A percentile compares a stretch with the other conserved stretches of the same genome.
Evolutionary conservation across 2,113 vertebrate genomes (phyloP).

Genomic region (Dicaeum eximium): DNA sequence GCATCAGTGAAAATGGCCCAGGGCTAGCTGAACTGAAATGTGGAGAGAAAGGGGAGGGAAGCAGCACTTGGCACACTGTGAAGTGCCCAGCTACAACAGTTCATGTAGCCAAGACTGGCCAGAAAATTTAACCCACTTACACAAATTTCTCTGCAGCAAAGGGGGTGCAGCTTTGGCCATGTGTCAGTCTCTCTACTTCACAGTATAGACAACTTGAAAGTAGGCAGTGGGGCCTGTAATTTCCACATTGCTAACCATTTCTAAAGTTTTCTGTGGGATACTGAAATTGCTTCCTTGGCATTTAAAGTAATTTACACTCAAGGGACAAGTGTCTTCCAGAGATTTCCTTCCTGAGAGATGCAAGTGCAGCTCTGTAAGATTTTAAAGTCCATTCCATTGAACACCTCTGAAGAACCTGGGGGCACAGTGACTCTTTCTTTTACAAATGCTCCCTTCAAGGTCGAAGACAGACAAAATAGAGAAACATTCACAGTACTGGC

Average conservation of each 20-base stretch:
- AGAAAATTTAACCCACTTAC: neutral
- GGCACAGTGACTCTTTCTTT: neutral
- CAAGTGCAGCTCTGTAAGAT: neutral
- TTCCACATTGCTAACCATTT: neutral
- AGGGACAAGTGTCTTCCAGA: neutral
- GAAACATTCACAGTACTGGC: neutral
- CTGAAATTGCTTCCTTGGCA: neutral
- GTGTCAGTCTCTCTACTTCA: neutral
- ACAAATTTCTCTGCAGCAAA: neutral
- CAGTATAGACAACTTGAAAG: neutral
- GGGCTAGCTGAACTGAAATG: neutral
- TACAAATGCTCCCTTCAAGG: neutral
- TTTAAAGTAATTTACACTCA: neutral
- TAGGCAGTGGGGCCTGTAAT: fast-evolving
- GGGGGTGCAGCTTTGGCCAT: neutral
- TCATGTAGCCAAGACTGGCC: neutral
- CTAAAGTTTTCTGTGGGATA: neutral
- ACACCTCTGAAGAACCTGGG: neutral
- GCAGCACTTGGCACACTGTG: neutral
- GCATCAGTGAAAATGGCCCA: neutral
- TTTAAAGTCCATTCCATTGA: neutral
- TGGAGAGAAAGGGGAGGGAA: neutral
- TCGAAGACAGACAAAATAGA: neutral
- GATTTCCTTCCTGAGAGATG: neutral
- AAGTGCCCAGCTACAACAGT: neutral